phyloP scores from a whole-genome alignment of 2,797 vertebrate species.

The Siniperca undulata region DNA sequence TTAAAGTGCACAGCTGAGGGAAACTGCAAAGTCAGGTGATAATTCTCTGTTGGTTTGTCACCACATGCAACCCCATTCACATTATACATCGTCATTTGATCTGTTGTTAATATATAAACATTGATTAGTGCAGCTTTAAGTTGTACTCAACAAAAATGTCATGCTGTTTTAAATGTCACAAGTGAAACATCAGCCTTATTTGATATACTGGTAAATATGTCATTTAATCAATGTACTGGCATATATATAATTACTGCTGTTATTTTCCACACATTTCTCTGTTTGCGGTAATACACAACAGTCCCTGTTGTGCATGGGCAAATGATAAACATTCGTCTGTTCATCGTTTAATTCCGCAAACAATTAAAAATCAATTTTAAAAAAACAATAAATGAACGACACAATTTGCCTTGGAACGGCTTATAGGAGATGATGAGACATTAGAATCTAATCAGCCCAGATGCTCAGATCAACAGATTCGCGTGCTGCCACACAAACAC shows the following conservation, averaged over 20 bases:
- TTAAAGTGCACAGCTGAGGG: not conserved
- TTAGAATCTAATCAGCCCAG: conserved; percentile 48
- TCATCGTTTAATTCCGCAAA: conserved; percentile 36
- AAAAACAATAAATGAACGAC: conserved; percentile 7
- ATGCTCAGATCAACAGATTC: conserved; percentile 50
- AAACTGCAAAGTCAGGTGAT: not conserved
- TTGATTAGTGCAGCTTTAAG: not conserved
- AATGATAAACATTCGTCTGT: conserved; percentile 27
- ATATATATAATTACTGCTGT: conserved; percentile 4
- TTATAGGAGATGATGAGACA: conserved; percentile 50
- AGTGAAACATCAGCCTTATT: not conserved
- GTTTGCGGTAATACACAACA: conserved; percentile 15
- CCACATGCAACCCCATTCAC: not conserved
- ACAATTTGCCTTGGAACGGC: conserved; percentile 35
- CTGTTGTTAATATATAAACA: not conserved
- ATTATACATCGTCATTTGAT: not conserved
- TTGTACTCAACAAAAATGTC: not conserved
- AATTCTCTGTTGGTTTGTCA: not conserved
- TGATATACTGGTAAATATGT: not conserved
- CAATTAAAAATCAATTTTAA: conserved; percentile 34
- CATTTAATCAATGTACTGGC: not conserved
- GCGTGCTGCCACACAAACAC: conserved; percentile 17
- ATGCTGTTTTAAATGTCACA: not conserved
- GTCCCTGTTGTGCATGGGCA: not conserved
- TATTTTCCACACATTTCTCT: conserved; percentile 2